Evolutionary conservation across 2,797 vertebrate genomes (phyloP).

Genomic region (Hippocampus kuda): DNA sequence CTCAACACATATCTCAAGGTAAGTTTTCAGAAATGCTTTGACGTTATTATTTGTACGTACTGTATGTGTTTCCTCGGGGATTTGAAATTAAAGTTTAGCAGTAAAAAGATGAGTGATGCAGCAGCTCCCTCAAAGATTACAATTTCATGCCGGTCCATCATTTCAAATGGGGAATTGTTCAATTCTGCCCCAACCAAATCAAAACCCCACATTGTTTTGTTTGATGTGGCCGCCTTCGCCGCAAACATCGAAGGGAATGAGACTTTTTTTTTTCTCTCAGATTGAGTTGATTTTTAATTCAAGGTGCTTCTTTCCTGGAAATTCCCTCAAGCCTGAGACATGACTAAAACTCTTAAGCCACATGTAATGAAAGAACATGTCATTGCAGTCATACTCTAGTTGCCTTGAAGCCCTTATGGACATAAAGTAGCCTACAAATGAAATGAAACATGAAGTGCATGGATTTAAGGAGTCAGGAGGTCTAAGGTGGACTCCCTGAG

Average conservation of each 20-base stretch:
- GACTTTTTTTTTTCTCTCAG: conserved; percentile 20
- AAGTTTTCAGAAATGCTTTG: too few relatives aligned
- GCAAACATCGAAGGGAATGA: conserved; percentile 12
- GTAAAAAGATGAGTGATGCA: too few relatives aligned
- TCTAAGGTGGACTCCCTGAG: conserved; percentile 2
- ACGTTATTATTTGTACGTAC: too few relatives aligned
- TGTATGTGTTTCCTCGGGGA: too few relatives aligned
- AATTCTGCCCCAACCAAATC: conserved; percentile 20
- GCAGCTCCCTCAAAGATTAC: background rate
- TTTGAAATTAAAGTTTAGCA: too few relatives aligned
- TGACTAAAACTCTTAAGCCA: conserved; percentile 9
- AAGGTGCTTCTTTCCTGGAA: conserved; percentile 17
- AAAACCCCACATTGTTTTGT: conserved; percentile 24
- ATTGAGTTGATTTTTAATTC: conserved; percentile 18
- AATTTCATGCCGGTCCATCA: conserved; percentile 16
- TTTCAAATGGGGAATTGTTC: conserved; percentile 16
- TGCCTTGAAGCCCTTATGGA: background rate
- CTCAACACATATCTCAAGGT: too few relatives aligned
- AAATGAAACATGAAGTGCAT: conserved; percentile 2
- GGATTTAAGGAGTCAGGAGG: background rate
- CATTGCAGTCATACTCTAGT: conserved; percentile 2
- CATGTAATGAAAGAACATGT: conserved; percentile 17
- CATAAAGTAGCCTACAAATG: conserved; percentile 3
- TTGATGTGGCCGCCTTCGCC: conserved; percentile 9
- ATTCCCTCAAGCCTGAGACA: conserved; percentile 21